phyloP scores from a whole-genome alignment of 2,888 invertebrate species.

The Camponotus fellah region DNA sequence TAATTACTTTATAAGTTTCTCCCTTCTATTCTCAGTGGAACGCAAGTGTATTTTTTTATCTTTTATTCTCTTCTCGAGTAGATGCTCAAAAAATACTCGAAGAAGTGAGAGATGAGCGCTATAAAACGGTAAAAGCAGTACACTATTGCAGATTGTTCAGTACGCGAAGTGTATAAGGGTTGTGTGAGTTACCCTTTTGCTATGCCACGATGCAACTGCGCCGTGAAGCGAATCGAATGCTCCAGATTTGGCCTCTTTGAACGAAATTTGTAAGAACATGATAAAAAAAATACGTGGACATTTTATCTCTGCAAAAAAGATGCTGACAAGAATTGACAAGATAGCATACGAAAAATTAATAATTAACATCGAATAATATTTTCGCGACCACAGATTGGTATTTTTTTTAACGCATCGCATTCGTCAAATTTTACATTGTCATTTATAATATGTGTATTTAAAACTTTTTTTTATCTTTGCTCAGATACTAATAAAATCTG shows the following conservation, averaged over 20 bases:
- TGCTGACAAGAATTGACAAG: neutral
- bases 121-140: constrained; percentile 27
- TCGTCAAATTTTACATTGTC: neutral
- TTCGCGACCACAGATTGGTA: neutral
- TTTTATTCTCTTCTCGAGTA: neutral
- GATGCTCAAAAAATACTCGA: constrained; percentile 35
- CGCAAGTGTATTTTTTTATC: constrained; percentile 8
- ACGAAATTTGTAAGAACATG: constrained; percentile 59
- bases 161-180: constrained; percentile 36
- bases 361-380: constrained; percentile 10
- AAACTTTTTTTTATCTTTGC: neutral
- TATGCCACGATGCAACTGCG: constrained; percentile 76
- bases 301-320: constrained; percentile 54
- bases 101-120: constrained; percentile 35
- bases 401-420: constrained; percentile 10
- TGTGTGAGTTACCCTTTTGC: constrained; percentile 58
- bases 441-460: neutral
- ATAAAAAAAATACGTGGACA: constrained; percentile 62
- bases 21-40: neutral
- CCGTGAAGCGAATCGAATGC: constrained; percentile 84
- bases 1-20: constrained; percentile 20
- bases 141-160: neutral
- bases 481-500: too few species aligned
- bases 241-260: constrained; percentile 81
- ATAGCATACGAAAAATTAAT: too few species aligned